phyloP scores from a whole-genome alignment of 2,113 vertebrate species.

The Haemorhous mexicanus region DNA sequence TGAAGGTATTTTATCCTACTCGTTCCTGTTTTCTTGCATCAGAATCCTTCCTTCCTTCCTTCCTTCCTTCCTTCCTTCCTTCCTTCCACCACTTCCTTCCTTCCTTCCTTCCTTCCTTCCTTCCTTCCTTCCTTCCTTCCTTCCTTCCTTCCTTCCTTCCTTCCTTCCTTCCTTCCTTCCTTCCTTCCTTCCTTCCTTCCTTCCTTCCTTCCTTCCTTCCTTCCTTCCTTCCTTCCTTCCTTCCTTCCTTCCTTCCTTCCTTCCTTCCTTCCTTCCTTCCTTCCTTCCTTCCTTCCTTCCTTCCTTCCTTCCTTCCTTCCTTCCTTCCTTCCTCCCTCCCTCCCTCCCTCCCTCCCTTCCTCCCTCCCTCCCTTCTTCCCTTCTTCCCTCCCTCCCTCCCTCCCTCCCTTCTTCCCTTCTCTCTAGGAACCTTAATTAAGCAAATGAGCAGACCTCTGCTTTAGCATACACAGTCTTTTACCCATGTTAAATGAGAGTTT shows the following conservation, averaged over 20 bases:
- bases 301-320: too few relatives aligned
- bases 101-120: background rate
- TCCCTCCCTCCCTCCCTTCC: too few relatives aligned
- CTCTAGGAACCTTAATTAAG: background rate
- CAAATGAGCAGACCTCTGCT: background rate
- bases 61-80: background rate
- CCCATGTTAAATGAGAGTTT: background rate
- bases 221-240: too few relatives aligned
- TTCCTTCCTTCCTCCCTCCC: too few relatives aligned
- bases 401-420: background rate
- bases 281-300: too few relatives aligned
- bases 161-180: background rate
- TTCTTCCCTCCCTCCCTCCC: background rate
- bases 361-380: background rate
- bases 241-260: too few relatives aligned
- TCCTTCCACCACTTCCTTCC: background rate
- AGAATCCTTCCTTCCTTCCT: background rate
- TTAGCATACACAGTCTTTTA: background rate
- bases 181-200: background rate
- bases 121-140: background rate
- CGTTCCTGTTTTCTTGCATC: background rate
- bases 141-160: background rate
- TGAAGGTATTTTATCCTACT: constrained; percentile 3
- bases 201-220: background rate
- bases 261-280: too few relatives aligned